phyloP scores from a whole-genome alignment of 1,140 invertebrate genomes.

The Papilio polytes region DNA sequence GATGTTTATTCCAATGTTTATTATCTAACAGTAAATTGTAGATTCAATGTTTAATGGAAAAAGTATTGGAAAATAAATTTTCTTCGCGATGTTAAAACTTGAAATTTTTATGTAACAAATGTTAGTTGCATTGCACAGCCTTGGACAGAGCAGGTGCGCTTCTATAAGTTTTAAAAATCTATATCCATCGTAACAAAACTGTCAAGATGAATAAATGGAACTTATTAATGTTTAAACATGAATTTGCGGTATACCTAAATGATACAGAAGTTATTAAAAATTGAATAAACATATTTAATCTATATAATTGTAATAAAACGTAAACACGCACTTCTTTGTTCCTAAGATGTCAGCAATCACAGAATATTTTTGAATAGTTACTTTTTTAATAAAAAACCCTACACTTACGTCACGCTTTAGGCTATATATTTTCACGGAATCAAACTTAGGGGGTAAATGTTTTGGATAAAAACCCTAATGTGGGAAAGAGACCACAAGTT shows the following conservation, averaged over 20 bases:
- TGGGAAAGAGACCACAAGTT: no score
- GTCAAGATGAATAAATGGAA: constrained; percentile 12
- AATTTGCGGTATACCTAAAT: background rate
- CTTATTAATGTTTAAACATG: background rate
- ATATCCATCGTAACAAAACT: background rate
- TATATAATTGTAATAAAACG: no score
- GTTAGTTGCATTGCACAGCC: background rate
- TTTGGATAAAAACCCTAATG: no score
- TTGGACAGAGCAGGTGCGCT: background rate
- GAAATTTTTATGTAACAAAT: constrained; percentile 11
- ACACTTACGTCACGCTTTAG: no score
- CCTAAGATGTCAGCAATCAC: no score
- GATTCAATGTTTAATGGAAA: background rate
- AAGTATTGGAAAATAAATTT: background rate
- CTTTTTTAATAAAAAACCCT: no score
- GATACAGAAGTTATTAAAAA: background rate
- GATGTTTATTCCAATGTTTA: background rate
- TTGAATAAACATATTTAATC: background rate
- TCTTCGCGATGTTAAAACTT: constrained; percentile 11
- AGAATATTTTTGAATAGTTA: no score
- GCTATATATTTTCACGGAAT: no score
- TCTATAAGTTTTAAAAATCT: background rate
- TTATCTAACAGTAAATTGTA: background rate
- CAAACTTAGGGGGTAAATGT: no score
- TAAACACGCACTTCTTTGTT: no score